phyloP scores from a whole-genome alignment of 2,797 vertebrate genomes.

The Enteromius argenteus region DNA sequence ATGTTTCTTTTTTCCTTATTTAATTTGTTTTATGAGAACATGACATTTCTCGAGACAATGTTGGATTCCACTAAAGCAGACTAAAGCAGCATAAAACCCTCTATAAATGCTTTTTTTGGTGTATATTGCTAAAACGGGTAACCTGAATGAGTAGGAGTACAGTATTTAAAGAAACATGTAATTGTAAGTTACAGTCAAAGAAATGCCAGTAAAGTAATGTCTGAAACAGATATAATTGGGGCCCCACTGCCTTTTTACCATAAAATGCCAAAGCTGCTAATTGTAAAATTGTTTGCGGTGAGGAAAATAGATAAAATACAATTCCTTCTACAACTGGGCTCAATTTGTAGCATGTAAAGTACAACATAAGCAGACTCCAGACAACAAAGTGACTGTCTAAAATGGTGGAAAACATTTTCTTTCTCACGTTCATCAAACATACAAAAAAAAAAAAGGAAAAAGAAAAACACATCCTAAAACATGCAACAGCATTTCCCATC shows the following conservation, averaged over 20 bases:
- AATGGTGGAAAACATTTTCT: conserved; percentile 17
- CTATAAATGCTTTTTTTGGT: conserved; percentile 8
- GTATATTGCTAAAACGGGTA: background rate
- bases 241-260: background rate
- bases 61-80: conserved; percentile 8
- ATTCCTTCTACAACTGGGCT: background rate
- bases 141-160: conserved; percentile 28
- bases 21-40: background rate
- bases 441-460: background rate
- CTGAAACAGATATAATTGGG: conserved; percentile 25
- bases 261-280: conserved; percentile 26
- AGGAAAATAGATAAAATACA: conserved; percentile 15
- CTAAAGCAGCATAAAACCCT: background rate
- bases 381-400: background rate
- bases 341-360: conserved; percentile 4
- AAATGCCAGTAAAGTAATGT: background rate
- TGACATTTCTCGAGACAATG: background rate
- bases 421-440: conserved; percentile 39
- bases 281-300: conserved; percentile 34
- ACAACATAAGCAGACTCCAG: background rate
- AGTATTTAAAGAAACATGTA: conserved; percentile 15
- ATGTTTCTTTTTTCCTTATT: background rate
- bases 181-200: conserved; percentile 22
- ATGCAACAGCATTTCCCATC: conserved; percentile 16
- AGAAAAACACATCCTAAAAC: background rate